Base-by-base conservation (phyloP, 1,140 invertebrate genomes). In the Drosophila orena region DNA sequence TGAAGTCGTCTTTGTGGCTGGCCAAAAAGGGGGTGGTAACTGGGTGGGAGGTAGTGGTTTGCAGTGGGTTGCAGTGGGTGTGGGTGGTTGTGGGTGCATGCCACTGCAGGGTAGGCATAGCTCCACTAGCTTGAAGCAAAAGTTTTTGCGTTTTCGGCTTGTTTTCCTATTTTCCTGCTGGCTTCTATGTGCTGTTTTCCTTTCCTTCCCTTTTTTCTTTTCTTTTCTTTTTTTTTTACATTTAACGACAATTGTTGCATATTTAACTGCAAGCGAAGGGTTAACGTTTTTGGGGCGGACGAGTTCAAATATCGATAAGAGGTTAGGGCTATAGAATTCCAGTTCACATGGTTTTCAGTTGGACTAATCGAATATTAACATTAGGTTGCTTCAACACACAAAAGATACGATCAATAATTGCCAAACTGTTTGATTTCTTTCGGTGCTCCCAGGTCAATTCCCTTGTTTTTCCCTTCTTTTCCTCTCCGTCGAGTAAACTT, bases 1-100 rank as follows among this genome's bases (percentile, higher is more conserved):
- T 88, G 83, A 88, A 88, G 83, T 88, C 83, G 79, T 83, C 83
- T 89, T 86, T 86, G 81, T 86, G 75, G 65, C 61, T 47, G 59
- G 43, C 70, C 66, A 20, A 20, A 15, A 15, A 7, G 24, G 38
- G 34, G 30, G 42, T 24, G 38, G 59, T 17, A 35, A 35, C 15
- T 15, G 43, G 43, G 43, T 47, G 22, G 44, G 15, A 30, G 57
- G 72, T 3, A n/a, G 24, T 22, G 27, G n/a, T n/a, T n/a, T n/a
- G n/a, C n/a, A n/a, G n/a, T n/a, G n/a, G n/a, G n/a, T n/a, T n/a
- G n/a, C n/a, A n/a, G 47, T 53, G 40, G 22, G 0, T 22, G 3
- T 22, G 3, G 49, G 22, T 34, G 24, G 11, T 12, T 35, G 22
- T 24, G 24, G 2, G 30, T 53, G 49, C 15, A n/a, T 24, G 46